Evolutionary conservation across 2,113 vertebrate genomes (phyloP).

Genomic region (Pteruthius melanotis): DNA sequence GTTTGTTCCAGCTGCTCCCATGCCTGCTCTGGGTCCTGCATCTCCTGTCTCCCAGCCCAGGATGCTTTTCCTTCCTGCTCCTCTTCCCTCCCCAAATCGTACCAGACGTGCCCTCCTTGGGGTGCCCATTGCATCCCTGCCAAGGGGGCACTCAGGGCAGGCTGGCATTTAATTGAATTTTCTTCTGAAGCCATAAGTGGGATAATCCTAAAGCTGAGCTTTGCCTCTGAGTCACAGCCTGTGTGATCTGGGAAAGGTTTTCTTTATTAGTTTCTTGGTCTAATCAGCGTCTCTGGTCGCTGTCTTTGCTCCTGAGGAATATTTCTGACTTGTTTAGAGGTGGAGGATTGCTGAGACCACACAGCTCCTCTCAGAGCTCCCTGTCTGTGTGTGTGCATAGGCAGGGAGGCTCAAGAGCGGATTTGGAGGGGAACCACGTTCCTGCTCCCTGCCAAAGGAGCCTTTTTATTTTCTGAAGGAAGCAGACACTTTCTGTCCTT

Average conservation of each 20-base stretch:
- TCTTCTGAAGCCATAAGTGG: background rate
- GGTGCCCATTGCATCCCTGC: background rate
- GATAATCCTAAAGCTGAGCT: slow-evolving; percentile 8
- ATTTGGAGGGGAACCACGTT: background rate
- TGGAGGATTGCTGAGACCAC: background rate
- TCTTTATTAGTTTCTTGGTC: background rate
- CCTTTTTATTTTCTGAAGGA: background rate
- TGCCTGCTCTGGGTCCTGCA: background rate
- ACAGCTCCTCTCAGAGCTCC: background rate
- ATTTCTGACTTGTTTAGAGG: background rate
- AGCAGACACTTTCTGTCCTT: background rate
- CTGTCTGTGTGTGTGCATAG: background rate
- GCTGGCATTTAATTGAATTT: slow-evolving; percentile 7
- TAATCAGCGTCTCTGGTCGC: background rate
- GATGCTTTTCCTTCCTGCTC: background rate
- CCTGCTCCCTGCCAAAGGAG: background rate
- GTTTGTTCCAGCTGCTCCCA: background rate
- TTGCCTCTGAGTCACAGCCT: background rate
- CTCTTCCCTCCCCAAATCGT: background rate
- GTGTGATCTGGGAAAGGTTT: background rate
- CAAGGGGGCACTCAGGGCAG: background rate
- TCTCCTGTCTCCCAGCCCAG: background rate
- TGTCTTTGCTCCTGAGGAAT: background rate
- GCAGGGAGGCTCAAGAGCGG: background rate
- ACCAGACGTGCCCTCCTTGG: background rate